Base-by-base conservation (phyloP, 30 jellyfish, hydroid and myxozoan genomes). In the Mastigias papua region DNA sequence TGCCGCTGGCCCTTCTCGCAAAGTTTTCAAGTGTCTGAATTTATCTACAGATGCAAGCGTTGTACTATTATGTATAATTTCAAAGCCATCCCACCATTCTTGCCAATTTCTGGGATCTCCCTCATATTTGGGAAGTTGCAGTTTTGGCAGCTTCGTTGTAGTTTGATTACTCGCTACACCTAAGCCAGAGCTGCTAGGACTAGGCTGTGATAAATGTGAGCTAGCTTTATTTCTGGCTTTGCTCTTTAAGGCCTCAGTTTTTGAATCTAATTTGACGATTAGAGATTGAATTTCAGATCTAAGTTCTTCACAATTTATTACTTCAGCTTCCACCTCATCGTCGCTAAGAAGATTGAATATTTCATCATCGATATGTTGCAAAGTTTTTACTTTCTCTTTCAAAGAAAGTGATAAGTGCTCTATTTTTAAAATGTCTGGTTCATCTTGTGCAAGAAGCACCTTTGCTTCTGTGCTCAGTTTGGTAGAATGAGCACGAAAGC, bases 51-150 rank as follows among this genome's bases (percentile, higher is more conserved):
- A 25, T 27, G 89, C 22, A 32, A 63, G 17, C n/a, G 90, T n/a
- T 25, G 54, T 16, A 42, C 46, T 76, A 13, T 48, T 71, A 13
- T 76, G 34, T 13, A 76, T 34, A 4, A 62, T 25, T 10, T 50
- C 71, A 42, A 80, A 80, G n/a, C 83, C 66, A 49, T 63, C 90
- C 90, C 90, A 80, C 61, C 61, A 80, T 63, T 66, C 72, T 25
- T 80, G 90, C 90, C 80, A 80, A 50, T 66, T 22, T 34, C 54
- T 80, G 21, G 81, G 83, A 32, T 66, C 82, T 54, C 90, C 80
- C 10, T 80, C 66, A 62, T 21, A 32, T 30, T 78, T 78, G 22
- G 89, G 89, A 49, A 78, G 29, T 20, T 35, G 68, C 23, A 78
- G 80, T 34, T 61, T 78, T 42, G 66, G 89, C 80, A 78, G 58